Base-by-base conservation (phyloP, 2,113 vertebrate species). In the Bettongia penicillata region DNA sequence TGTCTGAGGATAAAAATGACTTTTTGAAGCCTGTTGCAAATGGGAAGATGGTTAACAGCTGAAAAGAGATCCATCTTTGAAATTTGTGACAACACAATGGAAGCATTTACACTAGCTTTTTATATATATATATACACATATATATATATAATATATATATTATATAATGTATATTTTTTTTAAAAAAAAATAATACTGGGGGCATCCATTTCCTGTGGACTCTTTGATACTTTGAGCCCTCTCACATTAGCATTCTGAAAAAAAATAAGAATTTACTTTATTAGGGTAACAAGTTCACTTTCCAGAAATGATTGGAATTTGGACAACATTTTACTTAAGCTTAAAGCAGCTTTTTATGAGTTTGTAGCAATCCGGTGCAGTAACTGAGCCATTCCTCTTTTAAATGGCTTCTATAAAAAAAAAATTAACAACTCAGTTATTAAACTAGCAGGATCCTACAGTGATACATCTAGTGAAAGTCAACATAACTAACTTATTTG, bases 21-120 rank as follows among this genome's bases (percentile, higher is more conserved):
- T 96, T 98, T 95, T 98, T 99, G 96, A 98, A 98, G 97, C 98
- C 98, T 94, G 98, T 98, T 98, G 98, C 98, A 98, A 99, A 99
- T 97, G 98, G 99, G 98, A 99, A 99, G 98, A 99, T 99, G 99
- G 98, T 99, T 98, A 99, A 99, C 98, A 99, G 99, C 98, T 99
- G 99, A 99, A 98, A 98, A 95, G 97, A 97, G 91, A 96, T 98
- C 98, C 98, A 98, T 98, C 98, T 98, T 99, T 98, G 98, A 97
- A 98, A 98, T 98, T 98, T 98, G 97, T 98, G 98, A 98, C 98
- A 98, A 98, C 97, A 98, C 98, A 98, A 98, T 98, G 98, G 98
- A 99, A 98, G 98, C 98, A 99, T 99, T 99, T 99, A 99, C 98
- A 98, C 98, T 98, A 98, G 98, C 98, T 99, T 99, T 99, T 98